Evolutionary conservation across 2,888 invertebrate species (phyloP).

Genomic region (Octonoba sinensis): DNA sequence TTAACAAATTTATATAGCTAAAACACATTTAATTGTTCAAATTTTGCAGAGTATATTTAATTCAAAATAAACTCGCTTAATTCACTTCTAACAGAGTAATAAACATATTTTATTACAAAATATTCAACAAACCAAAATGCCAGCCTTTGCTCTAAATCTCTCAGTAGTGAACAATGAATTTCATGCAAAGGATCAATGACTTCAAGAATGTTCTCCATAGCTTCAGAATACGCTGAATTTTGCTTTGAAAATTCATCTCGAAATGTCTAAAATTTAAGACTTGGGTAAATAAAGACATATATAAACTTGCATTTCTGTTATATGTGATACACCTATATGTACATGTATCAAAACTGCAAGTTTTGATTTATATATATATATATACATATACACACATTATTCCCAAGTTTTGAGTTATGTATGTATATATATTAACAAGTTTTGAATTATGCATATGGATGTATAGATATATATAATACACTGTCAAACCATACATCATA

Average conservation of each 20-base stretch:
- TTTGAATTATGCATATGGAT: too few relatives aligned
- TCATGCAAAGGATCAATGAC: conserved; percentile 82
- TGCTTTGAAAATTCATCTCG: conserved; percentile 79
- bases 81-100: not conserved
- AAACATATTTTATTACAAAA: not conserved
- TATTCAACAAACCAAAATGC: conserved; percentile 75
- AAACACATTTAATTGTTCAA: not conserved
- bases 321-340: too few relatives aligned
- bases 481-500: too few relatives aligned
- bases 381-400: too few relatives aligned
- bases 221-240: conserved; percentile 76
- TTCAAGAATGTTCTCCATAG: conserved; percentile 75
- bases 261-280: conserved; percentile 77
- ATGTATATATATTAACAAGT: too few relatives aligned
- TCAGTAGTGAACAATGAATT: conserved; percentile 83
- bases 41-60: not conserved
- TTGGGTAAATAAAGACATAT: too few relatives aligned
- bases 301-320: too few relatives aligned
- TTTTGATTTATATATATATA: too few relatives aligned
- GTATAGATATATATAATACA: too few relatives aligned
- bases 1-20: not conserved
- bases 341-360: too few relatives aligned
- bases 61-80: not conserved
- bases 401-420: too few relatives aligned
- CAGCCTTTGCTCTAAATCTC: conserved; percentile 82